Base-by-base conservation (phyloP, 2,113 vertebrate species). In the Clarias gariepinus region DNA sequence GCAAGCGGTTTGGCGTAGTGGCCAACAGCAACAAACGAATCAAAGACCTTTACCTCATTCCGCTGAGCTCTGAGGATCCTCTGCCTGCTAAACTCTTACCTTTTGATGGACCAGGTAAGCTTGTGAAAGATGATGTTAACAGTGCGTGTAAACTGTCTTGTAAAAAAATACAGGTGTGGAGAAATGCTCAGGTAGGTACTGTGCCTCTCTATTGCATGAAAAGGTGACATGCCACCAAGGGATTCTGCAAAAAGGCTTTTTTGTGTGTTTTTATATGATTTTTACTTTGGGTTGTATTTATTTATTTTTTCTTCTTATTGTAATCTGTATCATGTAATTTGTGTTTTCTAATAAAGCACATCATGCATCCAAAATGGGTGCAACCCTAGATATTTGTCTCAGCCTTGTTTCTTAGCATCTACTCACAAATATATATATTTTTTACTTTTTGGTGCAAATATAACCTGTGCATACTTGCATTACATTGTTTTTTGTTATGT, bases 61-160 rank as follows among this genome's bases (percentile, higher is more conserved):
- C 98, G 23, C 93, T 99, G 91, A 96, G 97, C 92, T 94, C 97
- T 90, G 96, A 97, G 94, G 98, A 99, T 89, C 97, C 98, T 28
- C 94, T 99, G 91, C 98, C 98, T 85, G 95, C 97, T 91, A 99
- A 97, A 95, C 97, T 99, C 52, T 95, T 99, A 92, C 98, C 98
- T 68, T 99, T 99, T 94, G 97, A 99, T 94, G 98, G 98, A 92
- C 98, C 98, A 98, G 98, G 98, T 99, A 97, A 97, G 97, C 93
- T 77, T 92, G 88, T 87, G 89, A 92, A 92, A 91, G 77, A 91
- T 89, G 86, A 86, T 19, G 2, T 11, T 74, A 28, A 21, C 83
- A 57, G n/a, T n/a, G 30, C 41, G 7, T 28, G n/a, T 90, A 55
- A 47, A 60, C 57, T 23, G 1, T 57, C 5, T 60, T 6, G 1